Evolutionary conservation across 1,140 invertebrate species (phyloP).

Genomic region (Euura saliciscinereae): DNA sequence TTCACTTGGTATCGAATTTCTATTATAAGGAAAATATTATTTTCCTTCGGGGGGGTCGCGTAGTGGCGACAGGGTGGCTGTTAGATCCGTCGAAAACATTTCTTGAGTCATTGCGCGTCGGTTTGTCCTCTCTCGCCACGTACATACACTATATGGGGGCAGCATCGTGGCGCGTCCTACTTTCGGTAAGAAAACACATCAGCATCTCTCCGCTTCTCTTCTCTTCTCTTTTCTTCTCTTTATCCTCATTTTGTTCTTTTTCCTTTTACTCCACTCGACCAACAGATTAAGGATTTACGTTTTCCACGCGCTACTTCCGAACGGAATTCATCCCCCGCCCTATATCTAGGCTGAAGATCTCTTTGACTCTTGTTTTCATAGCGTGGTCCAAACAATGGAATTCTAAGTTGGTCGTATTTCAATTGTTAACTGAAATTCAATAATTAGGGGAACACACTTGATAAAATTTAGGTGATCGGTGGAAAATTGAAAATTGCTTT

Average conservation of each 20-base stretch:
- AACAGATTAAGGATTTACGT: not conserved
- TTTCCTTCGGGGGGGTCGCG: too few species aligned
- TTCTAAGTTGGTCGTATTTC: not conserved
- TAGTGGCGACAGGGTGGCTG: too few species aligned
- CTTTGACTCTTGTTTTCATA: not conserved
- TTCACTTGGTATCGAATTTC: too few species aligned
- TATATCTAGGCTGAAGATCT: not conserved
- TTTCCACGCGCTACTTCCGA: not conserved
- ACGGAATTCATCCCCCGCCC: not conserved
- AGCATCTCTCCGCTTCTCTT: not conserved
- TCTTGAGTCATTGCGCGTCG: not conserved
- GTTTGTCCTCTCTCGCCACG: not conserved
- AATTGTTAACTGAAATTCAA: not conserved
- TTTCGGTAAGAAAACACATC: not conserved
- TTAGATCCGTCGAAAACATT: not conserved
- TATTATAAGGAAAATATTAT: too few species aligned
- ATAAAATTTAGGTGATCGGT: too few species aligned
- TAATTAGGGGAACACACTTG: too few species aligned
- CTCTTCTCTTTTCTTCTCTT: too few species aligned
- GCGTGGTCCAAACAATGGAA: too few species aligned
- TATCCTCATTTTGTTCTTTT: too few species aligned
- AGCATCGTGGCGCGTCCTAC: not conserved
- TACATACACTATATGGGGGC: not conserved
- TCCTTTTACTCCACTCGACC: not conserved
- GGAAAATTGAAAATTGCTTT: too few species aligned